Evolutionary conservation across 2,113 vertebrate genomes (phyloP).

Genomic region (Jaculus jaculus): DNA sequence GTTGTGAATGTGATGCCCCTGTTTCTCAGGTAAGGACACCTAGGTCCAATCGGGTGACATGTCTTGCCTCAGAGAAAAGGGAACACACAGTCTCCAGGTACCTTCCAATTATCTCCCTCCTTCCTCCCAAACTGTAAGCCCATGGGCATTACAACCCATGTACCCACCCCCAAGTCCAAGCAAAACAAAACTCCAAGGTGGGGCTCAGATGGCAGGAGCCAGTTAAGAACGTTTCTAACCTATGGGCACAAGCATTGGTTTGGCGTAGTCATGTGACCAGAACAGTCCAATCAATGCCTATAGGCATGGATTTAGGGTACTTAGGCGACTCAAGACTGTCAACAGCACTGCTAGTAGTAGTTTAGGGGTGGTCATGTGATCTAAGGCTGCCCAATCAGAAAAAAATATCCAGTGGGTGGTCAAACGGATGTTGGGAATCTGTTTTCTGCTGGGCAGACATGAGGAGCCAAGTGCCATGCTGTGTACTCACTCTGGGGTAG

Average conservation of each 20-base stretch:
- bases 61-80: background rate
- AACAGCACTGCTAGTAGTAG: no score
- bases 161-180: no score
- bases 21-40: background rate
- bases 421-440: background rate
- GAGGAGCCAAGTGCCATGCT: background rate
- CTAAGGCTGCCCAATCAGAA: background rate
- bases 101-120: background rate
- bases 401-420: background rate
- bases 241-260: background rate
- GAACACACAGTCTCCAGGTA: no score
- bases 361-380: background rate
- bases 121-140: background rate
- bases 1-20: background rate
- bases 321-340: no score
- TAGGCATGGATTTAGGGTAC: background rate
- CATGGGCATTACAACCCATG: no score
- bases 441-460: background rate
- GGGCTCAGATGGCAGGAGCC: background rate
- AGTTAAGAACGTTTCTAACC: no score
- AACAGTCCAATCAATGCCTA: background rate
- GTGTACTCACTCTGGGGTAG: background rate
- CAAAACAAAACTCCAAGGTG: background rate
- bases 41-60: background rate
- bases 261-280: background rate